phyloP scores from a whole-genome alignment of 2,797 vertebrate genomes.

The Channa striata region DNA sequence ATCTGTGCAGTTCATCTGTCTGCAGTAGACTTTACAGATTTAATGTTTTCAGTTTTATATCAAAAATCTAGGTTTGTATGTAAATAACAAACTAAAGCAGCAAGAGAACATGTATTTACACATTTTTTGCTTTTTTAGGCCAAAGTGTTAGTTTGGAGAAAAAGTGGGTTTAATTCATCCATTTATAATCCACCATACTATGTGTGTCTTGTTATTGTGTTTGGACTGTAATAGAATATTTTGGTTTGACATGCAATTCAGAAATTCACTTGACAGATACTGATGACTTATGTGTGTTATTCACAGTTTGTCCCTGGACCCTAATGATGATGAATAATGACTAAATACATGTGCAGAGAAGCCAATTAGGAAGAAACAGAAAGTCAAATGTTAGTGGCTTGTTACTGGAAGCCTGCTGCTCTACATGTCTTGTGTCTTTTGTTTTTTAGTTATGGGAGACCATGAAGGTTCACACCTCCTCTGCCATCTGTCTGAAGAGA shows the following conservation, averaged over 20 bases:
- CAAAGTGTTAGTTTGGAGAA: no score
- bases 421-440: conserved; percentile 21
- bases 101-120: background rate
- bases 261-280: no score
- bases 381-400: background rate
- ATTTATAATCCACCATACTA: no score
- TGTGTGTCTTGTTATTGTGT: no score
- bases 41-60: background rate
- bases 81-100: background rate
- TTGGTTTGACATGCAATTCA: no score
- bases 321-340: background rate
- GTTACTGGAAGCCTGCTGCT: background rate
- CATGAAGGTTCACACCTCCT: conserved; percentile 91
- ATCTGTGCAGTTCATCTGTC: background rate
- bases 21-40: background rate
- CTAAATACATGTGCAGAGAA: background rate
- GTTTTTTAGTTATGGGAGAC: conserved; percentile 92
- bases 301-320: conserved; percentile 9
- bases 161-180: no score
- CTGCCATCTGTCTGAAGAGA: conserved; percentile 89
- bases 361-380: background rate
- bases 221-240: no score
- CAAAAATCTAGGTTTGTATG: background rate
- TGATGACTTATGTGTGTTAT: background rate
- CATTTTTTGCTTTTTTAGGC: no score